Percentiles rank a stretch among this genome's conserved stretches.
phyloP scores from a whole-genome alignment of 2,888 invertebrate genomes.

The Venusia cambrica region DNA sequence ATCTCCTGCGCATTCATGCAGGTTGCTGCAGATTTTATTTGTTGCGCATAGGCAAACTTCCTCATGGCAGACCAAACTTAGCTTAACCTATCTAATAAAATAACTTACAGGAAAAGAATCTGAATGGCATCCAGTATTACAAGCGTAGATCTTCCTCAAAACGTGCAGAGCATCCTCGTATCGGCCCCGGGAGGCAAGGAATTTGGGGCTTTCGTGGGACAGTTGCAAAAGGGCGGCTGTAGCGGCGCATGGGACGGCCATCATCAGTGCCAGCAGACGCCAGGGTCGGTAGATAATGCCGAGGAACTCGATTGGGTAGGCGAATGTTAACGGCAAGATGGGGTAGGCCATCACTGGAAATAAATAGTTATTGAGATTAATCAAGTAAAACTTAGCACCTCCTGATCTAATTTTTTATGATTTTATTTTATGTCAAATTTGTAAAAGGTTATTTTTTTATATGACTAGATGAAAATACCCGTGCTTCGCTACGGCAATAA shows the following conservation, averaged over 20 bases:
- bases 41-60: no score
- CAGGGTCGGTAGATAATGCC: constrained; percentile 85
- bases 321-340: constrained; percentile 82
- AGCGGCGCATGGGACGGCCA: constrained; percentile 83
- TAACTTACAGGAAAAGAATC: constrained; percentile 62
- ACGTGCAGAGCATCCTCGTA: constrained; percentile 79
- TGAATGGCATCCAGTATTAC: constrained; percentile 56
- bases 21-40: no score
- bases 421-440: no score
- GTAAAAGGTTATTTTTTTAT: no score
- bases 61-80: no score
- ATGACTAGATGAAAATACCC: no score
- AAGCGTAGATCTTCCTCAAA: constrained; percentile 59
- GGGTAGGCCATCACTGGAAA: constrained; percentile 41
- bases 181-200: constrained; percentile 82
- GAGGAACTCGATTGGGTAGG: constrained; percentile 63
- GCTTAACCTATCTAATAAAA: not conserved
- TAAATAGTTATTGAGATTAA: no score
- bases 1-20: no score
- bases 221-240: constrained; percentile 80
- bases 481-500: no score
- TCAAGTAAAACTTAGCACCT: no score
- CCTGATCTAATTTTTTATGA: no score
- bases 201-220: constrained; percentile 91
- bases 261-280: constrained; percentile 86